Percentiles rank a stretch among this genome's conserved stretches.
phyloP scores from a whole-genome alignment of 2,797 vertebrate genomes.

The Molossus alvarezi region DNA sequence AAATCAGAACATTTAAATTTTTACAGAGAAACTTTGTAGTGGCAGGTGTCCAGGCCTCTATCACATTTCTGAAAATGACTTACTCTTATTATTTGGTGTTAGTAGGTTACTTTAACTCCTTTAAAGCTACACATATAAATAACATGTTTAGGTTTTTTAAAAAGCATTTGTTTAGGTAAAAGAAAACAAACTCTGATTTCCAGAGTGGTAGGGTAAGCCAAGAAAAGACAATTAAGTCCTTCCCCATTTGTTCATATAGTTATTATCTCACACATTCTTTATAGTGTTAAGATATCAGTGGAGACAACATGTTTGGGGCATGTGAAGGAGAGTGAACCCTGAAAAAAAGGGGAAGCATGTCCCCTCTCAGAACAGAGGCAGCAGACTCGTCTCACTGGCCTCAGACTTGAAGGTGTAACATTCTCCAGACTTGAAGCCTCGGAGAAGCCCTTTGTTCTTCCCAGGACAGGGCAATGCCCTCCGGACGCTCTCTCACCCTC shows the following conservation, averaged over 20 bases:
- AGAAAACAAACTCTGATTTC: not conserved
- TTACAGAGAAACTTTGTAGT: not conserved
- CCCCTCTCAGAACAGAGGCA: not conserved
- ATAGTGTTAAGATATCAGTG: not conserved
- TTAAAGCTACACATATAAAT: not conserved
- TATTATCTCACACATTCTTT: not conserved
- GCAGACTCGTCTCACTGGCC: not conserved
- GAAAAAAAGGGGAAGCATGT: not conserved
- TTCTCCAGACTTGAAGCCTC: not conserved
- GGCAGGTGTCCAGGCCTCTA: not conserved
- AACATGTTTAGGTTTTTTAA: not conserved
- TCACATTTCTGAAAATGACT: conserved; percentile 48
- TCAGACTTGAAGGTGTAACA: fast-evolving
- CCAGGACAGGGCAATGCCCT: not conserved
- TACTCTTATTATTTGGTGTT: not conserved
- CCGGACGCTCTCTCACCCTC: fast-evolving
- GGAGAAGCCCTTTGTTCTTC: not conserved
- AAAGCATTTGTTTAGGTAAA: not conserved
- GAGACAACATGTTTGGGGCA: fast-evolving
- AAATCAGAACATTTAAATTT: not conserved
- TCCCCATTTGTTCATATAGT: not conserved
- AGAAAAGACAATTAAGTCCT: not conserved
- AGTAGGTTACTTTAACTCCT: not conserved
- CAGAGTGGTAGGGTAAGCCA: not conserved
- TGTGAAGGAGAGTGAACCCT: not conserved